These are phyloP conservation scores for Pangasius sanitwongsei DNA, from an alignment of 2,797 vertebrate species.

Conservation along the genomic window DNA sequence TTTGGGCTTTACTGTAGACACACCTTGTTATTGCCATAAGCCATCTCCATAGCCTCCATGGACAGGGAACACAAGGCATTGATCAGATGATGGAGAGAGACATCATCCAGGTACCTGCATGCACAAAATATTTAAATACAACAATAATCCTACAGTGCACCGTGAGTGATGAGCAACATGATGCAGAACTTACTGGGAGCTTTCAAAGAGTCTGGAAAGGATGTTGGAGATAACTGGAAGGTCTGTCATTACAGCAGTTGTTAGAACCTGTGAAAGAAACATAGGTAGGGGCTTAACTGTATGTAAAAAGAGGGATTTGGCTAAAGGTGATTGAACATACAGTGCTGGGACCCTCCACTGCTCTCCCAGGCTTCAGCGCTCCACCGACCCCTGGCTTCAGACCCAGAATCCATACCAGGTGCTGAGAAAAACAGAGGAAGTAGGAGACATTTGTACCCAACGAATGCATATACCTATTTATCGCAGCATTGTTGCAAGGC, in stretches of 20 bases:
- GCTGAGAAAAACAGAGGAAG: conserved; percentile 69
- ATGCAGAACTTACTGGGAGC: conserved; percentile 88
- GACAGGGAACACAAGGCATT: conserved; percentile 98
- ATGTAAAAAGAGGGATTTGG: neutral
- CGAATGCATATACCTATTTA: neutral
- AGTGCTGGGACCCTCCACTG: conserved; percentile 96
- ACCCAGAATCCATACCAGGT: conserved; percentile 98
- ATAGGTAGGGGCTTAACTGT: neutral
- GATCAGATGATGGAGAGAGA: conserved; percentile 98
- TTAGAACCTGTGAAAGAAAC: conserved; percentile 83
- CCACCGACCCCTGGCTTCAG: conserved; percentile 93
- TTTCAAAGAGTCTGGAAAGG: conserved; percentile 97
- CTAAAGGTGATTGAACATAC: conserved; percentile 71
- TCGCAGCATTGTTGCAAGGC: neutral
- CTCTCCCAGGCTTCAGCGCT: conserved; percentile 93
- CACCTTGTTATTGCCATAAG: conserved; percentile 97
- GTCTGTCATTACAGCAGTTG: conserved; percentile 98
- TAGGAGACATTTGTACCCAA: neutral
- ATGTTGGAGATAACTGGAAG: conserved; percentile 95
- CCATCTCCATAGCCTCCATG: conserved; percentile 99
- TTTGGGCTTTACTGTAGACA: neutral
- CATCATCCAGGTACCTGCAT: conserved; percentile 92
- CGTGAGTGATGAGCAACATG: neutral
- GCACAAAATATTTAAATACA: conserved; percentile 51
- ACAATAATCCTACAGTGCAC: neutral